A percentile compares a stretch with the other conserved stretches of the same genome.
Conservation (phyloP, 1,140 invertebrate genomes). For the Tetragnatha versicolor region DNA sequence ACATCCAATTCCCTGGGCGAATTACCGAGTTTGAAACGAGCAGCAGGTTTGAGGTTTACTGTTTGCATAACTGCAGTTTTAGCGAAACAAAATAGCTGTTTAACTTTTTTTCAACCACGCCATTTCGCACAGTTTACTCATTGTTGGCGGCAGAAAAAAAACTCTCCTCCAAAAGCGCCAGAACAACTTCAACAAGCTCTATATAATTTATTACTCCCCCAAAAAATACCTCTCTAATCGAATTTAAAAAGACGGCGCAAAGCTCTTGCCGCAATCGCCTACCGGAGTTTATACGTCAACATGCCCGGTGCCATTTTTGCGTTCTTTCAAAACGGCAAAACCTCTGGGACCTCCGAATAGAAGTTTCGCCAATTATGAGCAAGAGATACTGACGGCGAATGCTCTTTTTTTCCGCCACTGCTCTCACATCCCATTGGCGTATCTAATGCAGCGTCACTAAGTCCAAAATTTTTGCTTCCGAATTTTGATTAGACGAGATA, state of each 20-base stretch:
- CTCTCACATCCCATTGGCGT: not conserved
- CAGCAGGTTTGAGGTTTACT: no score
- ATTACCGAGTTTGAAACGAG: no score
- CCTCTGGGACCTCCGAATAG: constrained; percentile 32
- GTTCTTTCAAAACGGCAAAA: constrained; percentile 12
- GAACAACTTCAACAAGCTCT: no score
- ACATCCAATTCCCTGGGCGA: no score
- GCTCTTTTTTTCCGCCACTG: not conserved
- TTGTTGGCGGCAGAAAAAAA: not conserved
- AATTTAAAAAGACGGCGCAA: constrained; percentile 28
- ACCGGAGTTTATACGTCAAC: constrained; percentile 2
- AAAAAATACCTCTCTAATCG: constrained; percentile 43
- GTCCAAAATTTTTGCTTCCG: constrained; percentile 21
- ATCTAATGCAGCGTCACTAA: not conserved
- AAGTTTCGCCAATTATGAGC: constrained; percentile 36
- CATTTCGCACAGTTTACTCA: not conserved
- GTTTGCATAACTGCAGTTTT: constrained; percentile 12
- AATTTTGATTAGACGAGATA: constrained; percentile 48
- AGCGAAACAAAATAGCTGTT: not conserved
- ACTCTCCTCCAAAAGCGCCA: not conserved
- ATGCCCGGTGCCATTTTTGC: constrained; percentile 15
- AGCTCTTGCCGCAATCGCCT: not conserved
- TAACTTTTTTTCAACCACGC: not conserved
- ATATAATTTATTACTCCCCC: constrained; percentile 18
- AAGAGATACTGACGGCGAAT: not conserved